Evolutionary conservation across 2,113 vertebrate genomes (phyloP).

Genomic region (Hyperopisus bebe): DNA sequence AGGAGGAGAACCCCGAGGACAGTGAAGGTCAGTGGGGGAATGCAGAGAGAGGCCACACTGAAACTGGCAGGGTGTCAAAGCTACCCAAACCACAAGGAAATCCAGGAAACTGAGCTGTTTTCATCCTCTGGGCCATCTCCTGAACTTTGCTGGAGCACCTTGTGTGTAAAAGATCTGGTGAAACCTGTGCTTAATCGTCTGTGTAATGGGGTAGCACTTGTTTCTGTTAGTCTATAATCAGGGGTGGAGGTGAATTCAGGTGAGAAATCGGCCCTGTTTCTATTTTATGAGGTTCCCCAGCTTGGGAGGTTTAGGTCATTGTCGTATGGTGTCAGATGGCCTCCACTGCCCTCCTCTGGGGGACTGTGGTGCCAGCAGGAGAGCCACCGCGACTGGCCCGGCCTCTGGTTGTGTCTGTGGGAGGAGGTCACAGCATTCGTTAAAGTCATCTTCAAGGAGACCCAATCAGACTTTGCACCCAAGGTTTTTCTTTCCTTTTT

Average conservation of each 20-base stretch:
- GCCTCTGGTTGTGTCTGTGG: neutral
- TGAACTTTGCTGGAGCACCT: neutral
- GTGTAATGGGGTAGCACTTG: neutral
- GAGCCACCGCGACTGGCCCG: neutral
- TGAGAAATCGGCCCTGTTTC: neutral
- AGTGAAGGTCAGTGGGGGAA: constrained; percentile 76
- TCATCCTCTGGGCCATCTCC: neutral
- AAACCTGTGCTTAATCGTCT: neutral
- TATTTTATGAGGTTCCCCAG: neutral
- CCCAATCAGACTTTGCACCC: neutral
- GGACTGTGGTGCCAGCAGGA: neutral
- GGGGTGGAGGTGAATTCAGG: constrained; percentile 11
- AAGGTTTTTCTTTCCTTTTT: neutral
- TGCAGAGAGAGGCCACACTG: neutral
- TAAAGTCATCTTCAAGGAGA: neutral
- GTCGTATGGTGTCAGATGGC: neutral
- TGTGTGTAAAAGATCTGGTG: constrained; percentile 6
- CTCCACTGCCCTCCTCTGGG: neutral
- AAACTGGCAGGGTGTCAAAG: neutral
- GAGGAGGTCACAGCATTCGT: neutral
- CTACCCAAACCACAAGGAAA: neutral
- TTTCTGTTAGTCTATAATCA: constrained; percentile 36
- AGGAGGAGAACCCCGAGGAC: constrained; percentile 92
- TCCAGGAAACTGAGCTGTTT: neutral
- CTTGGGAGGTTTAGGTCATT: neutral